Conservation (phyloP, 2,888 invertebrate genomes). For the Nasonia oneida region DNA sequence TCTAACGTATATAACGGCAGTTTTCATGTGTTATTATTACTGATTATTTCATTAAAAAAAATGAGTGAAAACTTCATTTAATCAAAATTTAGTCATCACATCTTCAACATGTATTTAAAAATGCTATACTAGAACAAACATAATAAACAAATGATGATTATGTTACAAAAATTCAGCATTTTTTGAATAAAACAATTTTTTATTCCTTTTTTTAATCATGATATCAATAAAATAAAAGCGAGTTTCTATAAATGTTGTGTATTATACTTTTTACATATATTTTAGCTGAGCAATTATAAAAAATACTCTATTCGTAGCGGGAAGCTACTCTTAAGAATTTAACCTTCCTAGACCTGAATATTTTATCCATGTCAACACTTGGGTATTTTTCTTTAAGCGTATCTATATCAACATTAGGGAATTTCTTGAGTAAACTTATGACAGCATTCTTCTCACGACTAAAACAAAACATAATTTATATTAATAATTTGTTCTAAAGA, state of each 20-base stretch:
- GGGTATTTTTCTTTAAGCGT: constrained; percentile 88
- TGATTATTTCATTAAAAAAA: background rate
- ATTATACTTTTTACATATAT: constrained; percentile 25
- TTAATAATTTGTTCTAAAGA: background rate
- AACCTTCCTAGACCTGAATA: constrained; percentile 79
- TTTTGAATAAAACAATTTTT: background rate
- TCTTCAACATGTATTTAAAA: background rate
- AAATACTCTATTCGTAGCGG: constrained; percentile 33
- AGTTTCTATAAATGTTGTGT: background rate
- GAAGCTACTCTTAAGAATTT: constrained; percentile 49
- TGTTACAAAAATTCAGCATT: background rate
- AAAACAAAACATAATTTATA: constrained; percentile 63
- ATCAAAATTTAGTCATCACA: background rate
- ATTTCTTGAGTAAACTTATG: constrained; percentile 82
- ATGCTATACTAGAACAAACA: background rate
- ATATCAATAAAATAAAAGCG: background rate
- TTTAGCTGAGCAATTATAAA: constrained; percentile 17
- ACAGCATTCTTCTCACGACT: constrained; percentile 74
- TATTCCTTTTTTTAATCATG: constrained; percentile 1
- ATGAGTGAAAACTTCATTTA: background rate
- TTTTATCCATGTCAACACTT: constrained; percentile 86
- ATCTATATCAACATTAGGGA: constrained; percentile 88
- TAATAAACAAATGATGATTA: background rate
- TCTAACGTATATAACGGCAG: background rate
- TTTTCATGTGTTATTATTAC: background rate